Evolutionary conservation across 2,888 invertebrate species (phyloP).

Genomic region (Pseudococcus jackbeardsleyi): DNA sequence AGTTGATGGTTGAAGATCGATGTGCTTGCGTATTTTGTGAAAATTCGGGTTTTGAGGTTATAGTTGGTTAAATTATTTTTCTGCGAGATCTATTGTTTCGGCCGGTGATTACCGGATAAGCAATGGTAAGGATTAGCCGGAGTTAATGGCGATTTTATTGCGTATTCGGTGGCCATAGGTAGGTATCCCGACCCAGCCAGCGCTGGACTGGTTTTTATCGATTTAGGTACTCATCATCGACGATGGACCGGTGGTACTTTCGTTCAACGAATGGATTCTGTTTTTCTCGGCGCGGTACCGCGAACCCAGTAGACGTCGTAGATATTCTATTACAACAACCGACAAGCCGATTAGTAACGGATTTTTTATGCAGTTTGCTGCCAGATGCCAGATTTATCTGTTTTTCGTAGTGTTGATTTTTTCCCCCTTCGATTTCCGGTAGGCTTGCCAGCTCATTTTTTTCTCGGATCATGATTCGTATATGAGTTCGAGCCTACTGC

Average conservation of each 20-base stretch:
- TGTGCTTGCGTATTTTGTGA: not conserved
- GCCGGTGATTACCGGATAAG: constrained; percentile 29
- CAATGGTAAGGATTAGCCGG: constrained; percentile 37
- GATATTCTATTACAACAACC: not conserved
- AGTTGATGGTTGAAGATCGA: not conserved
- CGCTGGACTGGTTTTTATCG: constrained; percentile 8
- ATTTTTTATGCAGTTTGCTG: constrained; percentile 16
- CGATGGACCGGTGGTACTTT: not conserved
- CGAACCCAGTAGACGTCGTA: not conserved
- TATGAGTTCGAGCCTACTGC: not conserved
- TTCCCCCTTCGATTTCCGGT: not conserved
- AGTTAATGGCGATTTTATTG: constrained; percentile 33
- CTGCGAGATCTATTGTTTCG: constrained; percentile 17
- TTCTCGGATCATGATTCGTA: not conserved
- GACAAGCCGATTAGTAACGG: constrained; percentile 35
- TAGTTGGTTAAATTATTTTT: constrained; percentile 21
- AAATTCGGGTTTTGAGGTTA: constrained; percentile 49
- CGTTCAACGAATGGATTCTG: not conserved
- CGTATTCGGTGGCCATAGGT: not conserved
- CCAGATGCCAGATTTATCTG: not conserved
- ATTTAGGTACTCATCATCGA: not conserved
- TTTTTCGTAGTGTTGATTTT: not conserved
- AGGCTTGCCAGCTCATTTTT: not conserved
- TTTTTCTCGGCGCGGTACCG: not conserved
- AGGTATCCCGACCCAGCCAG: not conserved